Evolutionary conservation across 2,113 vertebrate genomes (phyloP), one percentile per base, ranked within the genome.

Genomic region (Falcunculus frontatus): DNA sequence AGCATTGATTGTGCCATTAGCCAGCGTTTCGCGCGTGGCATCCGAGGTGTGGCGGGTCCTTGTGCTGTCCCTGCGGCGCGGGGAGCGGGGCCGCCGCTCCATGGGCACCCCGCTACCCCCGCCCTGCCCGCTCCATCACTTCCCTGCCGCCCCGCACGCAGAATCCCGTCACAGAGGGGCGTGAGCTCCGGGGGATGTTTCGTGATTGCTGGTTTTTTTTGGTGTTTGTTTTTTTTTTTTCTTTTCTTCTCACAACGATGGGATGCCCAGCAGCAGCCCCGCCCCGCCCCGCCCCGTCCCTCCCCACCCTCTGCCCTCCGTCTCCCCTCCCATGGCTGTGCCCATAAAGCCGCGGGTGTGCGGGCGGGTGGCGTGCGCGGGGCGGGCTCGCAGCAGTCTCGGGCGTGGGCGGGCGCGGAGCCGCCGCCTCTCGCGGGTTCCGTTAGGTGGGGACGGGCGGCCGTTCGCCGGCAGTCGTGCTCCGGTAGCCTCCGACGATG

Each of bases 1-100:
- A 16, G 37, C 33, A 3, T 0, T 0, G 63, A 5, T 1, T 2
- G 29, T n/a, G 22, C 39, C 62, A 11, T 3, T 1, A 35, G 55
- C 79, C 62, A 30, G 1, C 11, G 10, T 22, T 59, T 25, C 17
- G 46, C 33, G 29, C 39, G 11, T 17, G 29, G 46, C 46, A 60
- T 1, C 27, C 29, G 11, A 14, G 19, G 13, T 1, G 62, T 3
- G 78, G 46, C 55, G 39, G 39, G 3, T 19, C 50, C 59, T 3
- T 0, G 35, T 2, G 41, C 39, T n/a, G 7, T 19, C 9, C 57
- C 57, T 9, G 53, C 52, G 35, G 60, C 8, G 29, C 50, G n/a
- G 59, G 13, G 14, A 47, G 19, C 23, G 15, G 19, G 13, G 25
- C 53, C 41, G 4, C 10, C 8, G 26, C 50, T 30, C n/a, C 42